Conservation (phyloP, 2,113 vertebrate genomes). For the Cnemophilus loriae region DNA sequence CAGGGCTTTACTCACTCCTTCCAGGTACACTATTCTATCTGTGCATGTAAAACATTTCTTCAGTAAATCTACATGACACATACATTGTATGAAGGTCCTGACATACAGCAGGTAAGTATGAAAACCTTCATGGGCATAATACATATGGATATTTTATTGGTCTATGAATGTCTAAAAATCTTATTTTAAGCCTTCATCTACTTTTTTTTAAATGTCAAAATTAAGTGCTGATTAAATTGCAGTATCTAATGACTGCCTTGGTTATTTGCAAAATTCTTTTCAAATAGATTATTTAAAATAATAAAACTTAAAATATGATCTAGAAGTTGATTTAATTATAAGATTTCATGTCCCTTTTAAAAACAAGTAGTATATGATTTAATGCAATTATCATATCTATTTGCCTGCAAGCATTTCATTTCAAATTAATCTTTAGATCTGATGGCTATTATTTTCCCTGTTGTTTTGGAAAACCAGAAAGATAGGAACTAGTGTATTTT, state of each 20-base stretch:
- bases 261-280: neutral
- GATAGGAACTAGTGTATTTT: slow-evolving; percentile 13
- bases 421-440: slow-evolving; percentile 27
- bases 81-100: neutral
- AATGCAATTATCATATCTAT: neutral
- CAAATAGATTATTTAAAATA: neutral
- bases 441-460: neutral
- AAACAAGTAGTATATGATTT: neutral
- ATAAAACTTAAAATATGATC: neutral
- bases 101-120: neutral
- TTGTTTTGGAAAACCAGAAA: slow-evolving; percentile 25
- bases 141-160: neutral
- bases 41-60: neutral
- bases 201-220: neutral
- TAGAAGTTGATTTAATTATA: neutral
- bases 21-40: neutral
- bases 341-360: neutral
- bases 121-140: neutral
- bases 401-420: slow-evolving; percentile 11
- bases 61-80: neutral
- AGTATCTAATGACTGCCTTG: neutral
- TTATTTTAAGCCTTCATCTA: neutral
- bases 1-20: neutral
- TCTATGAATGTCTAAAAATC: neutral
- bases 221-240: neutral